Evolutionary conservation across 2,113 vertebrate species (phyloP).

Genomic region (Ceyx melanurus): DNA sequence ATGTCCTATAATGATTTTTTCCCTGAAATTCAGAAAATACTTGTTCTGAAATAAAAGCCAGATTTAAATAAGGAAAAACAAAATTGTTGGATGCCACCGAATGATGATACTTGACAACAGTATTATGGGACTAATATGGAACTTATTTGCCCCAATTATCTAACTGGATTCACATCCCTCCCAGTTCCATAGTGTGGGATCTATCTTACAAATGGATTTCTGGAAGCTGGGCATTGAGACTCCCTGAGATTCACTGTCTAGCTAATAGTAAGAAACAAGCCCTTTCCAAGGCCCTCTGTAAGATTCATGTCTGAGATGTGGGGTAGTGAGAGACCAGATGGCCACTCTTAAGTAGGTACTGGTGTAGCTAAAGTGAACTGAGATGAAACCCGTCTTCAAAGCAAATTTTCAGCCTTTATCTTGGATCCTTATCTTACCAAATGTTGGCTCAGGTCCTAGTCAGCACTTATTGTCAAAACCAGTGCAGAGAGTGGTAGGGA

Average conservation of each 20-base stretch:
- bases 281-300: neutral
- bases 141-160: neutral
- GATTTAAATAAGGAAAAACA: neutral
- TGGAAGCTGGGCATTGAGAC: neutral
- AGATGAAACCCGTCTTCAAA: neutral
- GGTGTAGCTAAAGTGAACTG: neutral
- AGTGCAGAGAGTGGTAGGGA: neutral
- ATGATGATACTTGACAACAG: neutral
- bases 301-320: neutral
- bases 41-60: neutral
- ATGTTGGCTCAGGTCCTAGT: neutral
- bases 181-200: rapidly evolving
- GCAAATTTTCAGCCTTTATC: neutral
- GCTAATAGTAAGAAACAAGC: neutral
- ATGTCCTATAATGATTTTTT: neutral
- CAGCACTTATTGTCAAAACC: neutral
- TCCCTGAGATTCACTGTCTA: neutral
- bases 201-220: neutral
- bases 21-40: neutral
- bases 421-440: neutral
- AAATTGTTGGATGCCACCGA: neutral
- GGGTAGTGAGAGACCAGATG: neutral
- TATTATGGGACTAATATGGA: neutral
- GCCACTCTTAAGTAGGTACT: neutral
- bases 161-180: neutral